phyloP scores from a whole-genome alignment of 2,888 invertebrate species.

The Eueremaeus valkanovi region DNA sequence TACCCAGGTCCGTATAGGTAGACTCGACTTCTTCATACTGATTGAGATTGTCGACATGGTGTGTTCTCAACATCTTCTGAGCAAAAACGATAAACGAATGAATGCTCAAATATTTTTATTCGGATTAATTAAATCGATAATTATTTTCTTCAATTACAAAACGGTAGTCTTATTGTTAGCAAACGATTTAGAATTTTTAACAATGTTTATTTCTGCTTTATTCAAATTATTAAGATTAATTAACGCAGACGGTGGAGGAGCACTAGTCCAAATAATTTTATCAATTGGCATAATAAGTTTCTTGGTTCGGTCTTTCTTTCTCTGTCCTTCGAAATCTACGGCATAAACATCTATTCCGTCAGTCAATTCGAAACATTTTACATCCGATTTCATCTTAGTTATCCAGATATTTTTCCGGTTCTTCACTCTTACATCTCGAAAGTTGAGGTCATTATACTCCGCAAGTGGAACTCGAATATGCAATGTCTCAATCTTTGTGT shows the following conservation, averaged over 20 bases:
- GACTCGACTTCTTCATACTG: background rate
- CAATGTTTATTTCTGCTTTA: background rate
- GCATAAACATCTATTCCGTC: background rate
- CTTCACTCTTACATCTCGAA: background rate
- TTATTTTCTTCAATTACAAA: no score
- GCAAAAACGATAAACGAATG: no score
- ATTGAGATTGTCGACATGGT: background rate
- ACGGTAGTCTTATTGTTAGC: no score
- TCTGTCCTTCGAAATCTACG: background rate
- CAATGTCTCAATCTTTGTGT: background rate
- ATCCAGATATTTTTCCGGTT: background rate
- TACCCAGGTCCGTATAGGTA: no score
- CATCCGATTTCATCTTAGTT: background rate
- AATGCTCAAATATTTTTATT: no score
- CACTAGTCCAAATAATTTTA: background rate
- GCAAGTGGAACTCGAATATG: background rate
- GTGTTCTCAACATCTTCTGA: background rate
- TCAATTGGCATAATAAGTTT: background rate
- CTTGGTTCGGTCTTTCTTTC: background rate
- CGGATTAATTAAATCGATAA: no score
- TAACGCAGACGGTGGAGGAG: background rate
- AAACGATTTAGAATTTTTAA: background rate
- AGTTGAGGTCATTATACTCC: background rate
- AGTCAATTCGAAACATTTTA: background rate
- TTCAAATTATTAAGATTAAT: background rate